Evolutionary conservation across 2,888 invertebrate species (phyloP), one percentile per base, ranked within the genome.

Genomic region (Temnothorax unifasciatus): DNA sequence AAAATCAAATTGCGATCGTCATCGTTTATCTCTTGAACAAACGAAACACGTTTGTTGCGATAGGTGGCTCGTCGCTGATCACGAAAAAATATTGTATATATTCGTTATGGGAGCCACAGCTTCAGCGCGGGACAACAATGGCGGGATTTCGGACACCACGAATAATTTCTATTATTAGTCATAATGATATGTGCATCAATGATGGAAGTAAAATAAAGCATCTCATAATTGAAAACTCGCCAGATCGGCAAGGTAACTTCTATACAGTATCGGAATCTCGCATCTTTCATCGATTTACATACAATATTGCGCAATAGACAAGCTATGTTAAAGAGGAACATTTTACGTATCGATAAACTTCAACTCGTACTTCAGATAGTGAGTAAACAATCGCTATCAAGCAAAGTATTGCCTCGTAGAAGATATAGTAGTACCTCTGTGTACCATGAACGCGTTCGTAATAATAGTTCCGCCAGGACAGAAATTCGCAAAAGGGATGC

Each of bases 1-100:
- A 81, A 81, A 81, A 81, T 81, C 71, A 81, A 81, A 81, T 73
- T 71, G 79, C 79, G 59, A 81, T 81, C 47, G 73, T 47, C 73
- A 59, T 69, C 79, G 57, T 79, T 79, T 79, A 71, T 79, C 79
- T 71, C 59, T 79, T 71, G 59, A 47, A 81, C 79, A 73, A 81
- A 81, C 71, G 15, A 77, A 75, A 68, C 52, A 52, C 18, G 41
- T 29, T 54, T 68, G 68, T 54, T 68, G 68, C 68, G 52, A 76
- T 66, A 41, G 68, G 41, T 41, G 25, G 66, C 38, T 34, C 61
- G 63, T 76, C 50, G 66, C 41, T 64, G 41, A 68, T 77, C 76
- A 69, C 34, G 59, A 34, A 34, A 79, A 79, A 79, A 79, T 79
- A 59, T 79, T 11, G 29, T 54, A 52, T 38, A 41, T 66, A 34